Conservation (phyloP, 2,797 vertebrate genomes). For the Emydoidea blandingii region DNA sequence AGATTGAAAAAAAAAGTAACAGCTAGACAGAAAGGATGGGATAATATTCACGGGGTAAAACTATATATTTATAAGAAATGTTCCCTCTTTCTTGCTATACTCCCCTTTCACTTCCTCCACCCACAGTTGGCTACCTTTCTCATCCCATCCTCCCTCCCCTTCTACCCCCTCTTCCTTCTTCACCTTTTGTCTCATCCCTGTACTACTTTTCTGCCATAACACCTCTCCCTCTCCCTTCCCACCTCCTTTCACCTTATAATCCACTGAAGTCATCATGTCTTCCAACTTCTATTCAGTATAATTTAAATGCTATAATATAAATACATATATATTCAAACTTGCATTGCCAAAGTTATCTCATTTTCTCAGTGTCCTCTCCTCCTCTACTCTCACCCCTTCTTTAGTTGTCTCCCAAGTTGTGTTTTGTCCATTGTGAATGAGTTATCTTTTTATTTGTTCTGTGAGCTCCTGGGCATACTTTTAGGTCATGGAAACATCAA, state of each 20-base stretch:
- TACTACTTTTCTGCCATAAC: not conserved
- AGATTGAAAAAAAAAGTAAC: slow-evolving; percentile 38
- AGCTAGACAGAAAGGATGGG: not conserved
- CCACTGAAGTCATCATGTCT: not conserved
- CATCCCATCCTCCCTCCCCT: rapidly evolving
- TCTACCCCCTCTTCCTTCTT: not conserved
- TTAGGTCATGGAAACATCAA: not conserved
- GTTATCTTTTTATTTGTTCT: not conserved
- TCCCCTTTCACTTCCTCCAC: not conserved
- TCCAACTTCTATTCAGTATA: not conserved
- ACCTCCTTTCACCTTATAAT: not conserved
- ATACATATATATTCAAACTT: not conserved
- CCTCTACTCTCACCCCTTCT: not conserved
- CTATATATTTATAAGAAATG: not conserved
- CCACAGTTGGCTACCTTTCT: not conserved
- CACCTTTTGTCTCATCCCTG: not conserved
- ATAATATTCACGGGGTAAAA: slow-evolving; percentile 30
- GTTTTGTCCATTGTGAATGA: rapidly evolving
- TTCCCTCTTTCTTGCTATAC: not conserved
- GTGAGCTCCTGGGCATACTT: not conserved
- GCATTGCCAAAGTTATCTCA: not conserved
- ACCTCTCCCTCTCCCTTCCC: not conserved
- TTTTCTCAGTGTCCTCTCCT: not conserved
- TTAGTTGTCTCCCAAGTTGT: not conserved
- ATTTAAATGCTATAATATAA: too few relatives aligned